Evolutionary conservation across 1,140 invertebrate genomes (phyloP), one percentile per base, ranked within the genome.

Genomic region (Drosophila gunungcola): DNA sequence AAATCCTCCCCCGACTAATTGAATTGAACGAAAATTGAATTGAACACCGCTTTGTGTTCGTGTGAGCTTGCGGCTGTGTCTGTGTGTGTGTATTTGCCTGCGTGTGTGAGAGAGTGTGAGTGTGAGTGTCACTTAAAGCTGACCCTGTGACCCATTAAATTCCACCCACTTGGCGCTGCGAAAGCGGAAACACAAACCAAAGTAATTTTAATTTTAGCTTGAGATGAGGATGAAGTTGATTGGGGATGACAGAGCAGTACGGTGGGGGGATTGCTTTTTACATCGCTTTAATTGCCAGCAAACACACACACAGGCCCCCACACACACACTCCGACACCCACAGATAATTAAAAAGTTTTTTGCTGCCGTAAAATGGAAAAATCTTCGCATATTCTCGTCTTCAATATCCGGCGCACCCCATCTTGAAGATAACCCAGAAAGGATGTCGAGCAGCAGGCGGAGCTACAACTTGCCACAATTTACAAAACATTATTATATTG

Each of bases 1-100:
- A 76, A 76, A 76, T 58, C 73, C 73, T 60, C 45, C 62, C 62
- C 54, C 63, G 34, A 61, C 73, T 77, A 76, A 76, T 76, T 76
- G 73, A 76, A 76, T 76, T 76, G 73, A 76, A 76, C 64, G 62
- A 46, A 77, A 78, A 78, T 77, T 78, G 73, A 78, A 78, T 78
- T 78, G 73, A 69, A 62, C 57, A 41, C 52, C 51, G 65, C 54
- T 57, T 36, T 57, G 42, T 32, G 42, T 60, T 60, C 58, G 48
- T 64, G 36, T 39, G 57, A 41, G 58, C 39, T n/a, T 57, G 16
- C 36, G 49, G 45, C 41, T 43, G 11, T 49, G 32, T 9, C 13
- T 48, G 58, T 36, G 27, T 49, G 43, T 54, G 12, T 39, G 13
- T 52, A 27, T 45, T 27, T 60, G 16, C 11, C n/a, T 27, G 3